Percentiles rank a stretch among this genome's conserved stretches.
Conservation (phyloP, 92 coral and sea anemone genomes). For the Palythoa caribaeorum region DNA sequence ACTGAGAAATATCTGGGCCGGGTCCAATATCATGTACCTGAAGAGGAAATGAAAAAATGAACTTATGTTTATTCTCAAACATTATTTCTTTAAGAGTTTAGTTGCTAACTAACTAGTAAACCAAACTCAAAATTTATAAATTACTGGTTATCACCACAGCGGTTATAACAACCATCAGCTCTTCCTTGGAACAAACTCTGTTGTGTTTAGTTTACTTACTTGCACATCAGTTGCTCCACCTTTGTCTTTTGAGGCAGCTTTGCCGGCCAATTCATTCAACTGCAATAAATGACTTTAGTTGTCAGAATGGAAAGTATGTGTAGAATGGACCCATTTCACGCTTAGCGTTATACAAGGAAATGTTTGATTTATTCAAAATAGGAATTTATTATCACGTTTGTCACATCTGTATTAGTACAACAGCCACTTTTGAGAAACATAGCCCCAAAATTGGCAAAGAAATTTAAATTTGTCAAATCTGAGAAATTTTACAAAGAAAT, state of each 20-base stretch:
- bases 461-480: too few relatives aligned
- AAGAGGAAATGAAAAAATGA: neutral
- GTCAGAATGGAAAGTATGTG: neutral
- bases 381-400: too few relatives aligned
- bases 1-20: constrained; percentile 79
- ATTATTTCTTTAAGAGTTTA: too few relatives aligned
- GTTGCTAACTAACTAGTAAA: too few relatives aligned
- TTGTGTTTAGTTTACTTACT: neutral
- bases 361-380: neutral
- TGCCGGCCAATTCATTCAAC: constrained; percentile 92
- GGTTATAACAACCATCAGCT: neutral
- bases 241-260: constrained; percentile 47
- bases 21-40: constrained; percentile 32
- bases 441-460: too few relatives aligned
- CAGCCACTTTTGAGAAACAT: too few relatives aligned
- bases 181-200: neutral
- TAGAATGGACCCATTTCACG: neutral
- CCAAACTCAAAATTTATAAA: too few relatives aligned
- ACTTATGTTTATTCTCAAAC: neutral
- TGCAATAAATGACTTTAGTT: constrained; percentile 11
- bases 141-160: neutral
- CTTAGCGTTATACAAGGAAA: neutral
- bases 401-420: too few relatives aligned
- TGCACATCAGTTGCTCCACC: constrained; percentile 35
- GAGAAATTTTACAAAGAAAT: too few relatives aligned